phyloP scores from a whole-genome alignment of 1,140 invertebrate species.

The Cardiocondyla obscurior region DNA sequence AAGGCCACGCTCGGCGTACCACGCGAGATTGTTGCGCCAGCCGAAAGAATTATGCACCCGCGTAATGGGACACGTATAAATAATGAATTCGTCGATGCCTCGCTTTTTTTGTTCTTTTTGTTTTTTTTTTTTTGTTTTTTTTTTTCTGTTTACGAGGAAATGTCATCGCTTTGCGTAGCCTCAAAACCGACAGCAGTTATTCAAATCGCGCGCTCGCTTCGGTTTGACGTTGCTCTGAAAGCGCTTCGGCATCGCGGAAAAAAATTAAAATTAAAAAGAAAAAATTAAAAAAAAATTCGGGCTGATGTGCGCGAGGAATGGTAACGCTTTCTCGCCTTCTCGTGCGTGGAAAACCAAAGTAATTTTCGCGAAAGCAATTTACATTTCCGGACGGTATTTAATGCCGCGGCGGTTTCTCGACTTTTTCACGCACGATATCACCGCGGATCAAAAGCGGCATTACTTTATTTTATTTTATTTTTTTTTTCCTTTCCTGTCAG shows the following conservation, averaged over 20 bases:
- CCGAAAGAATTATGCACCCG: not conserved
- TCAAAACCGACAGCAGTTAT: not conserved
- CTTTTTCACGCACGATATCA: conserved; percentile 34
- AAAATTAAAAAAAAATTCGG: conserved; percentile 15
- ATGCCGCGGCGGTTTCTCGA: conserved; percentile 6
- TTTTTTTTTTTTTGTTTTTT: too few species aligned
- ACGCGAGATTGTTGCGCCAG: conserved; percentile 20
- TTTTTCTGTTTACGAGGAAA: too few species aligned
- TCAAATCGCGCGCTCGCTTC: not conserved
- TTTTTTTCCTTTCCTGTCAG: not conserved
- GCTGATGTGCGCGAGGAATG: conserved; percentile 2
- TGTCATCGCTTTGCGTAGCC: not conserved
- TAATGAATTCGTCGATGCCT: not conserved
- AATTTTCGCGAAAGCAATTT: conserved; percentile 42
- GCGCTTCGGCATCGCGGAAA: not conserved
- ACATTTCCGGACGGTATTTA: conserved; percentile 44
- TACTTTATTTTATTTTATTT: not conserved
- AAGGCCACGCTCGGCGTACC: conserved; percentile 41
- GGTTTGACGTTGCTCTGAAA: not conserved
- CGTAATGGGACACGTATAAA: not conserved
- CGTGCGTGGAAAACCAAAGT: conserved; percentile 46
- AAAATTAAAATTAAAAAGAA: not conserved
- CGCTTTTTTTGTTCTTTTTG: not conserved
- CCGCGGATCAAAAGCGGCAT: not conserved
- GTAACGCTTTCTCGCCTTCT: conserved; percentile 52